A percentile compares a stretch with the other conserved stretches of the same genome.
These are phyloP conservation scores for Oreochromis spilurus DNA, from an alignment of 2,113 vertebrate genomes.

Conservation along the genomic window DNA sequence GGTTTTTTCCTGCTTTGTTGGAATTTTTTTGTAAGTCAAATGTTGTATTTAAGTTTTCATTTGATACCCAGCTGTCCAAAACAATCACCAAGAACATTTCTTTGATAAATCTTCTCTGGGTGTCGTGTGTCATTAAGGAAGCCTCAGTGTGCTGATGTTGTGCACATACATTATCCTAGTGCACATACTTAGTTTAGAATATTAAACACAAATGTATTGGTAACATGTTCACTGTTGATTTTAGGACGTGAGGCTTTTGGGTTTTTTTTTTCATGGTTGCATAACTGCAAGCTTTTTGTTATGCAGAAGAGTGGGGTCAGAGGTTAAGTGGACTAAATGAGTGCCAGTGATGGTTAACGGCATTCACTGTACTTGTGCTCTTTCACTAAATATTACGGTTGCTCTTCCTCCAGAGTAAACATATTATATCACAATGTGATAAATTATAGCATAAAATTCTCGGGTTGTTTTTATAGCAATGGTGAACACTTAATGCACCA, in stretches of 20 bases:
- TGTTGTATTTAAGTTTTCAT: neutral
- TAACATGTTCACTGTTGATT: neutral
- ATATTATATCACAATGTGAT: neutral
- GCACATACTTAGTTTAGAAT: neutral
- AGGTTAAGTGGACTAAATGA: neutral
- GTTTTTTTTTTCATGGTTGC: fast-evolving
- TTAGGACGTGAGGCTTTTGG: neutral
- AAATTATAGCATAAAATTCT: neutral
- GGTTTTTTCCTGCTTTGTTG: neutral
- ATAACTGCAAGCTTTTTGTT: neutral
- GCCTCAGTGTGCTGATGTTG: neutral
- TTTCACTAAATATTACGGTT: neutral
- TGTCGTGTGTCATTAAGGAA: neutral
- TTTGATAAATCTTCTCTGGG: neutral
- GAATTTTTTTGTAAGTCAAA: neutral
- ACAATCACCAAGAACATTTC: neutral
- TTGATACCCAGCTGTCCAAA: neutral
- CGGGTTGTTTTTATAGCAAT: neutral
- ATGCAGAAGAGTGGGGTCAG: neutral
- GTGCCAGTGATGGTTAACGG: neutral
- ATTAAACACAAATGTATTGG: neutral
- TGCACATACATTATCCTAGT: neutral
- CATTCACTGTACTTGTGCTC: neutral
- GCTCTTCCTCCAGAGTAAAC: neutral
- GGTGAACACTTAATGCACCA: neutral